These are phyloP conservation scores for Andricus quercusramuli DNA, from an alignment of 2,888 invertebrate species.

Conservation along the genomic window DNA sequence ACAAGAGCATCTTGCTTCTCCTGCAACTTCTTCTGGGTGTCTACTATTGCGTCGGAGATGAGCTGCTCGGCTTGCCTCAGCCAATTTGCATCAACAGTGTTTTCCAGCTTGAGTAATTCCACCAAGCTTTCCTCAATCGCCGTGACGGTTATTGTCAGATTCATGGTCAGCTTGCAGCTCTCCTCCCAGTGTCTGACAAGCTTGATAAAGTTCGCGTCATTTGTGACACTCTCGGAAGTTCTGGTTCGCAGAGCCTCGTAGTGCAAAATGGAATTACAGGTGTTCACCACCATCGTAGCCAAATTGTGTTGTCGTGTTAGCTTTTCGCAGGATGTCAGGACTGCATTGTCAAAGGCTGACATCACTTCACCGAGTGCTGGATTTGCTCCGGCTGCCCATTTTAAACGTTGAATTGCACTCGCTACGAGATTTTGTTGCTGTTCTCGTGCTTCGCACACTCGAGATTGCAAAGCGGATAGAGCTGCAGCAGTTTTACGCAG, in stretches of 20 bases:
- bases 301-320: constrained; percentile 80
- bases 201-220: constrained; percentile 81
- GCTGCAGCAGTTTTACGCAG: constrained; percentile 82
- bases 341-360: constrained; percentile 83
- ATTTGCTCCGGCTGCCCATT: constrained; percentile 95
- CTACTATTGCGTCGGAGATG: constrained; percentile 84
- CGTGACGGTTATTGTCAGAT: constrained; percentile 84
- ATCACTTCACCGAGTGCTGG: constrained; percentile 84
- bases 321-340: constrained; percentile 80
- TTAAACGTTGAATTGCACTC: constrained; percentile 85
- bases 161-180: constrained; percentile 84
- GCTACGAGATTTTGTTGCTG: constrained; percentile 83
- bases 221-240: constrained; percentile 80
- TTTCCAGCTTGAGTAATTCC: constrained; percentile 85
- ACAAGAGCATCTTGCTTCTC: constrained; percentile 78
- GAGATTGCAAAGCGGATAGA: constrained; percentile 81
- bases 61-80: constrained; percentile 85
- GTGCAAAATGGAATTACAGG: constrained; percentile 83
- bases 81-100: constrained; percentile 87
- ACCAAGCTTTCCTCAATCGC: constrained; percentile 90
- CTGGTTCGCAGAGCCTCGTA: constrained; percentile 84
- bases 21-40: constrained; percentile 81
- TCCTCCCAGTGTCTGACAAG: constrained; percentile 82
- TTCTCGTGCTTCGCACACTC: constrained; percentile 83
- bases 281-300: constrained; percentile 80